phyloP scores from a whole-genome alignment of 2,797 vertebrate genomes.

The Scomberomorus guttatus region DNA sequence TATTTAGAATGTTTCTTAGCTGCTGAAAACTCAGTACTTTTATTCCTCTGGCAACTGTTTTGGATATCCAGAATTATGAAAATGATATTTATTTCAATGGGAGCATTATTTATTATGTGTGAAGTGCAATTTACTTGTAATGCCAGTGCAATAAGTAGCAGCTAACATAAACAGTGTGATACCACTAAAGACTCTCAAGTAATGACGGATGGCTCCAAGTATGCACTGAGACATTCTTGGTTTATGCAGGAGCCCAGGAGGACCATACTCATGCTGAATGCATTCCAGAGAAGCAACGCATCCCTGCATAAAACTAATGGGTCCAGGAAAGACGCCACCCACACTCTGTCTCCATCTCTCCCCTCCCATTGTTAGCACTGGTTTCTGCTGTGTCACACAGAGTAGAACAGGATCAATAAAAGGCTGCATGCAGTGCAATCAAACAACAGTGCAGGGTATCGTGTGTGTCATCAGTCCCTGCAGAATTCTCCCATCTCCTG shows the following conservation, averaged over 20 bases:
- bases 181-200: slow-evolving; percentile 65
- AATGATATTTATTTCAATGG: slow-evolving; percentile 69
- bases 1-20: background rate
- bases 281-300: slow-evolving; percentile 84
- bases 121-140: slow-evolving; percentile 75
- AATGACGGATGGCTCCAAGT: slow-evolving; percentile 83
- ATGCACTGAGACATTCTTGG: slow-evolving; percentile 82
- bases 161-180: slow-evolving; percentile 77
- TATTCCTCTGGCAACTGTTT: background rate
- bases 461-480: too few relatives aligned
- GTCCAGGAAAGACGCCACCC: slow-evolving; percentile 67
- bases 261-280: slow-evolving; percentile 80
- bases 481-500: too few relatives aligned
- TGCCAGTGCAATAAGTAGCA: slow-evolving; percentile 81
- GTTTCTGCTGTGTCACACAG: too few relatives aligned
- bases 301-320: slow-evolving; percentile 69
- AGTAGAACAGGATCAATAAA: too few relatives aligned
- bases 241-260: slow-evolving; percentile 86
- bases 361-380: too few relatives aligned
- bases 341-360: slow-evolving; percentile 21
- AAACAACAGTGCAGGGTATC: too few relatives aligned
- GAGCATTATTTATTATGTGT: slow-evolving; percentile 75
- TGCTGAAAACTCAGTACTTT: background rate
- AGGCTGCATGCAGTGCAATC: too few relatives aligned
- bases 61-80: slow-evolving; percentile 44